Conservation (phyloP, 2,113 vertebrate genomes). For the Lepus americanus region DNA sequence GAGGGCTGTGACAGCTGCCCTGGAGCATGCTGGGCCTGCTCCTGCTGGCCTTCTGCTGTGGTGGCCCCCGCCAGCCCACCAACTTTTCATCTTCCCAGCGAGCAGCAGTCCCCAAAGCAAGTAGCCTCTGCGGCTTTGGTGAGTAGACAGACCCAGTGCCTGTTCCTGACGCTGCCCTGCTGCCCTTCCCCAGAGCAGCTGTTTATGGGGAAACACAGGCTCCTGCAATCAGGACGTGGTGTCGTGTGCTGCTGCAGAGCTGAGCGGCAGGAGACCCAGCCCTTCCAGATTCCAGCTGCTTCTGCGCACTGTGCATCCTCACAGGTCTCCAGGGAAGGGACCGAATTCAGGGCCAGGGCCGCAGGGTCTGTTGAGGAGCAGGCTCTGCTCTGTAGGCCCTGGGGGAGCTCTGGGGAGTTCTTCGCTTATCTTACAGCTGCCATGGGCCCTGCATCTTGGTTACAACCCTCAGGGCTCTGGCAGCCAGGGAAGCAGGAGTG, state of each 20-base stretch:
- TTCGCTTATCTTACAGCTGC: not conserved
- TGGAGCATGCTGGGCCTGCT: not conserved
- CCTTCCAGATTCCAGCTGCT: not conserved
- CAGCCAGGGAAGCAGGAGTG: not conserved
- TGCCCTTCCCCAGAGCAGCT: not conserved
- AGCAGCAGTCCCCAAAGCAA: not conserved
- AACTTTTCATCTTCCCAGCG: not conserved
- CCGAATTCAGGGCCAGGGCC: not conserved
- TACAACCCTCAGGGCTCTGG: not conserved
- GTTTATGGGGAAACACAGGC: not conserved
- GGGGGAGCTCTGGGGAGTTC: not conserved
- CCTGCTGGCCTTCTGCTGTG: not conserved
- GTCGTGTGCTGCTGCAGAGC: not conserved
- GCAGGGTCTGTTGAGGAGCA: not conserved
- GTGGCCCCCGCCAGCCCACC: not conserved
- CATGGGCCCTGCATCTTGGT: not conserved
- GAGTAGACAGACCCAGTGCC: not conserved
- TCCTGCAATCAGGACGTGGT: not conserved
- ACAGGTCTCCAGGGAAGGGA: not conserved
- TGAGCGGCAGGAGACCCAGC: not conserved
- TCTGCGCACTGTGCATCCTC: not conserved
- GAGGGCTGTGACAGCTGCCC: not conserved
- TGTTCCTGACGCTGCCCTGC: not conserved
- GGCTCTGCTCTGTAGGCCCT: not conserved
- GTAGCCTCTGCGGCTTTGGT: not conserved